Conservation (phyloP, 2,888 invertebrate genomes). For the Tetropium fuscum region DNA sequence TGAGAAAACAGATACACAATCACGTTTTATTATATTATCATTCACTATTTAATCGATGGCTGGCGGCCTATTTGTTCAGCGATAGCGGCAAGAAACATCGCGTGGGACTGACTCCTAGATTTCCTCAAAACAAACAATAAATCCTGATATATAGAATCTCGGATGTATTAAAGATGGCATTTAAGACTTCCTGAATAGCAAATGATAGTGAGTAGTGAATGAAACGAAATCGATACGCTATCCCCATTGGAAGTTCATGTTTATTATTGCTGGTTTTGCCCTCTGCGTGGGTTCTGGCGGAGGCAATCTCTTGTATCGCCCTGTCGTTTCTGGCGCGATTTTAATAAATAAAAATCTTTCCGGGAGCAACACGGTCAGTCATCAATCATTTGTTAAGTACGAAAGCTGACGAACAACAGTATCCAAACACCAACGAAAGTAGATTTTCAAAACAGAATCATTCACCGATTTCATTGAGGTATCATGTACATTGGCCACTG, state of each 20-base stretch:
- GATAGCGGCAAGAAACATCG: constrained; percentile 9
- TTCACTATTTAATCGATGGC: no score
- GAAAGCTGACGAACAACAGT: no score
- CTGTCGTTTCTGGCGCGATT: background rate
- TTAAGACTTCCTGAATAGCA: constrained; percentile 9
- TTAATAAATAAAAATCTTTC: background rate
- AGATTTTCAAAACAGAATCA: no score
- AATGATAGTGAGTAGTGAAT: constrained; percentile 18
- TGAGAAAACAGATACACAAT: no score
- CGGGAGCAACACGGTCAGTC: background rate
- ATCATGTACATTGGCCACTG: no score
- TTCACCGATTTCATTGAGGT: no score
- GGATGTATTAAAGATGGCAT: constrained; percentile 19
- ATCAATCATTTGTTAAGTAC: constrained; percentile 12
- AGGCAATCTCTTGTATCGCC: background rate
- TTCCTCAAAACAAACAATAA: constrained; percentile 19
- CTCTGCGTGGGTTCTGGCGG: background rate
- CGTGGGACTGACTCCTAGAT: constrained; percentile 1
- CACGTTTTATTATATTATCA: no score
- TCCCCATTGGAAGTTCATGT: background rate
- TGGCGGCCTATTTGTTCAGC: no score
- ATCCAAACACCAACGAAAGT: no score
- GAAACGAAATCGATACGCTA: constrained; percentile 12
- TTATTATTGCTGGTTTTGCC: background rate
- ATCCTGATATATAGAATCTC: constrained; percentile 1